Evolutionary conservation across 2,888 invertebrate species (phyloP), one percentile per base, ranked within the genome.

Genomic region (Agonopterix arenella): DNA sequence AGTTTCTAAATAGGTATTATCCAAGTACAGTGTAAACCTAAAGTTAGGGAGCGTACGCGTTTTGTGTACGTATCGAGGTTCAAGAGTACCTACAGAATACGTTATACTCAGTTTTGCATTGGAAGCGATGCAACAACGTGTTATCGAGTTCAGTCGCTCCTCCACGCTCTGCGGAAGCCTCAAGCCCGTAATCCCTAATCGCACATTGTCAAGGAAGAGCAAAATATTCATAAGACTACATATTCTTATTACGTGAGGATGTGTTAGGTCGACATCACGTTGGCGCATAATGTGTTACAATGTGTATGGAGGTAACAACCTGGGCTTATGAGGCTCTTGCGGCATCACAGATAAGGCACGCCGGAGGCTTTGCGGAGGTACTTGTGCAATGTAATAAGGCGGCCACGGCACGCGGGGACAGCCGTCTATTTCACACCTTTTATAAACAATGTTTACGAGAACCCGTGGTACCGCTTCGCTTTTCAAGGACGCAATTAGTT

Each of bases 301-400:
- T 83, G 81, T 85, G 82, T 85, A 82, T 70, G 58, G 75, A 81
- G 82, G 84, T 84, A 85, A 82, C 83, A 81, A 83, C 82, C 74
- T 76, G 76, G 64, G 84, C 82, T 84, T 84, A 85, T 76, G 76
- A 77, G 75, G 74, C 77, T 78, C 77, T 74, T 68, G 70, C 73
- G 80, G 75, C 70, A 64, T 75, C 71, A 70, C 73, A 80, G 85
- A 85, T 85, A 86, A 84, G 84, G 83, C 85, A 84, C 84, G 83
- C 66, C 64, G 68, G 72, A 75, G 82, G 77, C 82, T 82, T 79
- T 79, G 80, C 75, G 61, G 64, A 76, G 78, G 76, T 76, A 73
- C 78, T 76, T 74, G 66, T 73, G 73, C 73, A 71, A 76, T 79
- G 80, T 83, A 83, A 81, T 81, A 84, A 82, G 80, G 76, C 68